Percentiles rank a stretch among this genome's conserved stretches.
Conservation (phyloP, 2,888 invertebrate species). For the Euspilapteryx auroguttella region DNA sequence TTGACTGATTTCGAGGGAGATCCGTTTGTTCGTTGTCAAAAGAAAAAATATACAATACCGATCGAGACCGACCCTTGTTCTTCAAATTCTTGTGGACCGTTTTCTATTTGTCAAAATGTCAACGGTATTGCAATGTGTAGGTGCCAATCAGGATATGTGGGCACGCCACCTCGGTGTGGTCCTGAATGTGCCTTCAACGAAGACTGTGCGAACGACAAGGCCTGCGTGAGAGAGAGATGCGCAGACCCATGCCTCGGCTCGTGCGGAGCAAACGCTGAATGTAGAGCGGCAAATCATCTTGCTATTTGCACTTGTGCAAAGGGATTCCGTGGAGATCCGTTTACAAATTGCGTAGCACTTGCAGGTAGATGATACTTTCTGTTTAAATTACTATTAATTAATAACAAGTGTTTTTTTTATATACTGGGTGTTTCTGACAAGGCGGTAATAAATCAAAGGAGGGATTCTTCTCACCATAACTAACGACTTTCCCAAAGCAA, state of each 20-base stretch:
- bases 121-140: slow-evolving; percentile 59
- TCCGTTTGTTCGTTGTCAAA: slow-evolving; percentile 64
- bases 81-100: slow-evolving; percentile 72
- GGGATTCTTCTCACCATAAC: too few species aligned
- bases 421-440: too few species aligned
- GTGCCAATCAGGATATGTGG: slow-evolving; percentile 66
- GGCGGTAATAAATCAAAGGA: too few species aligned
- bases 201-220: slow-evolving; percentile 72
- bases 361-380: slow-evolving; percentile 19
- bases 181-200: slow-evolving; percentile 78
- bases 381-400: slow-evolving; percentile 1
- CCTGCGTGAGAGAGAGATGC: slow-evolving; percentile 76
- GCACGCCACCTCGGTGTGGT: slow-evolving; percentile 70
- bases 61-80: slow-evolving; percentile 55
- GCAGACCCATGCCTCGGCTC: slow-evolving; percentile 71
- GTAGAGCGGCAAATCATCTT: slow-evolving; percentile 72
- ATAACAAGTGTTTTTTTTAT: too few species aligned
- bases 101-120: slow-evolving; percentile 61
- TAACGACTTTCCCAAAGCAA: too few species aligned
- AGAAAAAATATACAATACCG: slow-evolving; percentile 53
- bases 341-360: slow-evolving; percentile 45
- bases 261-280: slow-evolving; percentile 70
- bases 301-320: slow-evolving; percentile 73
- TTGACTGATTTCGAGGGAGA: slow-evolving; percentile 72
- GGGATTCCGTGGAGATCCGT: slow-evolving; percentile 75